phyloP scores from a whole-genome alignment of 2,888 invertebrate genomes.

The Protonemura montana region DNA sequence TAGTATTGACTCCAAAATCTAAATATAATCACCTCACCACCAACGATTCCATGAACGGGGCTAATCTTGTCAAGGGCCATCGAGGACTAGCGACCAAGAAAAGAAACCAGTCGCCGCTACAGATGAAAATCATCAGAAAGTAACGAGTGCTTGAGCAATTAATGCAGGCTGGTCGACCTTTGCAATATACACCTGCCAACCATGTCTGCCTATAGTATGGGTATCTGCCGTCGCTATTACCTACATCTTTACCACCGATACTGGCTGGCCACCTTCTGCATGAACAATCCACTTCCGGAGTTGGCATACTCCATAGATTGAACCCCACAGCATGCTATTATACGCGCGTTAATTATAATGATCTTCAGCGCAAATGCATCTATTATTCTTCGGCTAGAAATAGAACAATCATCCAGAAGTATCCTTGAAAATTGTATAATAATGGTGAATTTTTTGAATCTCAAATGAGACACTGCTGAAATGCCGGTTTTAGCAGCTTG shows the following conservation, averaged over 20 bases:
- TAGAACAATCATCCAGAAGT: not conserved
- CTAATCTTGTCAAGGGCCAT: not conserved
- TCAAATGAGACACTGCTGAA: not conserved
- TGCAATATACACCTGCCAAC: conserved; percentile 32
- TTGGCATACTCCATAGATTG: not conserved
- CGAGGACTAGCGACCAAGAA: not conserved
- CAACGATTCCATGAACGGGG: not conserved
- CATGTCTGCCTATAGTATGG: not conserved
- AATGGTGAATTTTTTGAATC: not conserved
- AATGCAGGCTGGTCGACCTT: conserved; percentile 5
- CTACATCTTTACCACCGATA: not conserved
- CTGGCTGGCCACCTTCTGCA: not conserved
- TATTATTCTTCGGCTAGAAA: not conserved
- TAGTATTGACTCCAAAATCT: no score
- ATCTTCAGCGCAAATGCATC: not conserved
- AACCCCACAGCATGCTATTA: not conserved
- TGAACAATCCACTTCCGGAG: not conserved
- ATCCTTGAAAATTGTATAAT: conserved; percentile 4
- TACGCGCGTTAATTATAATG: not conserved
- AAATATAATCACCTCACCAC: not conserved
- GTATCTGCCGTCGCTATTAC: not conserved
- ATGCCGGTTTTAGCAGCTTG: not conserved
- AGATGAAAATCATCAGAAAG: conserved; percentile 20
- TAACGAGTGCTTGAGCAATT: conserved; percentile 17
- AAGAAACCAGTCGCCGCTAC: not conserved